These are phyloP conservation scores for Oithona nana DNA, from an alignment of 2,888 invertebrate genomes.

Conservation along the genomic window DNA sequence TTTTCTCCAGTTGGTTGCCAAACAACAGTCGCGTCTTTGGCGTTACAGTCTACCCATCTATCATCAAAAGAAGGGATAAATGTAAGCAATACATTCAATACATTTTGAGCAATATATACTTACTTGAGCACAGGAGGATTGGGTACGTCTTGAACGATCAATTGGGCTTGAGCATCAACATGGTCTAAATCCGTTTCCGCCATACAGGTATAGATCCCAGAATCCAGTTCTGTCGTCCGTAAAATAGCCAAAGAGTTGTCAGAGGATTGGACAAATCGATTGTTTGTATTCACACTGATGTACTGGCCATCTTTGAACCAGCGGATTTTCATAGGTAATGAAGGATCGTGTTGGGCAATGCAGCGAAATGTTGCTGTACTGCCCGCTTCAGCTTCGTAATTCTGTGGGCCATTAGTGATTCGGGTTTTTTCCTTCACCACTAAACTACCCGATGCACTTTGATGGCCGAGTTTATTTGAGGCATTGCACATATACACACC, in stretches of 20 bases:
- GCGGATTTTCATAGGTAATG: slow-evolving; percentile 51
- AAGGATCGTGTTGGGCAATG: slow-evolving; percentile 75
- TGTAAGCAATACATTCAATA: no score
- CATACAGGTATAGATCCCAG: slow-evolving; percentile 83
- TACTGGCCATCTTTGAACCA: slow-evolving; percentile 72
- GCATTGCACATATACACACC: slow-evolving; percentile 87
- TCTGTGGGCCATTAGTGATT: slow-evolving; percentile 68
- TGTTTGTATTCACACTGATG: slow-evolving; percentile 70
- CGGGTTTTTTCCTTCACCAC: slow-evolving; percentile 67
- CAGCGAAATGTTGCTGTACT: slow-evolving; percentile 61
- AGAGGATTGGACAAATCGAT: slow-evolving; percentile 37
- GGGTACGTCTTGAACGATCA: slow-evolving; percentile 86
- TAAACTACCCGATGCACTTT: slow-evolving; percentile 57
- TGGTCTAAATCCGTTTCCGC: slow-evolving; percentile 75
- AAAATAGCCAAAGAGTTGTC: slow-evolving; percentile 86
- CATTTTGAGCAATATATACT: no score
- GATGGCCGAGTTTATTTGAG: slow-evolving; percentile 69
- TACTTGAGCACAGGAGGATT: slow-evolving; percentile 54
- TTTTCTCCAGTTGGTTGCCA: slow-evolving; percentile 90
- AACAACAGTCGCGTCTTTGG: slow-evolving; percentile 49
- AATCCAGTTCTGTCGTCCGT: slow-evolving; percentile 81
- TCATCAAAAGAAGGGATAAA: no score
- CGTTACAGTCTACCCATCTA: slow-evolving; percentile 41
- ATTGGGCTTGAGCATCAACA: slow-evolving; percentile 60
- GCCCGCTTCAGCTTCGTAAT: slow-evolving; percentile 78